Evolutionary conservation across 2,113 vertebrate species (phyloP).

Genomic region (Ahaetulla prasina): DNA sequence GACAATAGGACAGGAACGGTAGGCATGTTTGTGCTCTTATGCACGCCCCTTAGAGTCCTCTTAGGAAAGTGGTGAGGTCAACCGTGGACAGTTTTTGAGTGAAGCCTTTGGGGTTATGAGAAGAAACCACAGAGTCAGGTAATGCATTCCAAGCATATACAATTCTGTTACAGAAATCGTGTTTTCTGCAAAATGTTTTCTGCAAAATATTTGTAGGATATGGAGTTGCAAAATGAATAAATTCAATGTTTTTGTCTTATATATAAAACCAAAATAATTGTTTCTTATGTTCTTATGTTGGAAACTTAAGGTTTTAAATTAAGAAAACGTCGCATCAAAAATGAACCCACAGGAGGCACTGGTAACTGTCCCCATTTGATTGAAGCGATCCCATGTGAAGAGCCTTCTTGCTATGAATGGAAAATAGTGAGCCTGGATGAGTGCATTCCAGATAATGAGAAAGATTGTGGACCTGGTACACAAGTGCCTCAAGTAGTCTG

Average conservation of each 20-base stretch:
- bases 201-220: neutral
- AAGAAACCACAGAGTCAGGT: too few species aligned
- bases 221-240: neutral
- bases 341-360: slow-evolving; percentile 79
- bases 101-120: too few species aligned
- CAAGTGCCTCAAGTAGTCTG: slow-evolving; percentile 79
- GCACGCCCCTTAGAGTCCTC: too few species aligned
- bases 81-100: too few species aligned
- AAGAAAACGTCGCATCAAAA: slow-evolving; percentile 81
- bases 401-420: slow-evolving; percentile 89
- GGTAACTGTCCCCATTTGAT: slow-evolving; percentile 89
- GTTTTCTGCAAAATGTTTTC: too few species aligned
- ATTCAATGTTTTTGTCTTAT: neutral
- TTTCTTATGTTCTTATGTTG: slow-evolving; percentile 2
- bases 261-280: neutral
- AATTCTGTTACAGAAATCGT: too few species aligned
- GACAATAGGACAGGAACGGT: too few species aligned
- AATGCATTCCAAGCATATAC: too few species aligned
- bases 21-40: too few species aligned
- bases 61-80: too few species aligned
- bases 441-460: slow-evolving; percentile 82
- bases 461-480: slow-evolving; percentile 80
- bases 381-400: slow-evolving; percentile 93
- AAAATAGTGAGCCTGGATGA: slow-evolving; percentile 73
- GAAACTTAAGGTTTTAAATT: slow-evolving; percentile 85